Conservation (phyloP, 2,888 invertebrate genomes). For the Apodemia mormo region DNA sequence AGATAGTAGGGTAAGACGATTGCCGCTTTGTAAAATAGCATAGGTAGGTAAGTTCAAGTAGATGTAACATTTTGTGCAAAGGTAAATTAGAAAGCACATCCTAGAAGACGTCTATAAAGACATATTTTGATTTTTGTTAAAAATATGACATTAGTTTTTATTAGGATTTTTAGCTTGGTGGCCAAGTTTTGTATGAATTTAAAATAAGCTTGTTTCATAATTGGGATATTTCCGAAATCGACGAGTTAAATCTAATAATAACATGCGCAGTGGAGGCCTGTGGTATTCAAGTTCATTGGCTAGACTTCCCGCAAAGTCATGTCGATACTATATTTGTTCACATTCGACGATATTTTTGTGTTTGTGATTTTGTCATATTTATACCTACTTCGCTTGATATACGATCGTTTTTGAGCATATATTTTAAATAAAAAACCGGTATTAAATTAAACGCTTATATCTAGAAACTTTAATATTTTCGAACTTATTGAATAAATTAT, state of each 20-base stretch:
- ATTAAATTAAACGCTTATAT: neutral
- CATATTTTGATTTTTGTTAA: too few species aligned
- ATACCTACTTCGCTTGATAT: too few species aligned
- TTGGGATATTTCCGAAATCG: constrained; percentile 32
- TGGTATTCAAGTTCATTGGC: constrained; percentile 67
- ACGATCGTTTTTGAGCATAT: too few species aligned
- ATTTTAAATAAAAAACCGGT: neutral
- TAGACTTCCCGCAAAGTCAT: constrained; percentile 63
- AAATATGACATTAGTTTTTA: too few species aligned
- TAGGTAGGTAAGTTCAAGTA: too few species aligned
- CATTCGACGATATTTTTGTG: constrained; percentile 20
- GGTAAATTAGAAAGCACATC: too few species aligned
- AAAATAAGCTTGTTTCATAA: constrained; percentile 24
- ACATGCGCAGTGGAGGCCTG: constrained; percentile 63
- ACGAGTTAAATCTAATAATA: constrained; percentile 52
- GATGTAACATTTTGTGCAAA: too few species aligned
- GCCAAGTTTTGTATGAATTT: neutral
- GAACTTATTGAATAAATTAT: neutral
- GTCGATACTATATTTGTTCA: constrained; percentile 33
- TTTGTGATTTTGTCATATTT: neutral
- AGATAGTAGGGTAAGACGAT: too few species aligned
- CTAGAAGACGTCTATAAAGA: too few species aligned
- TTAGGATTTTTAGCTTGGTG: too few species aligned
- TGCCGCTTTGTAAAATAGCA: too few species aligned
- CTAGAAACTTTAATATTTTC: neutral